phyloP scores from a whole-genome alignment of 2,888 invertebrate species.

The Halictus ligatus region DNA sequence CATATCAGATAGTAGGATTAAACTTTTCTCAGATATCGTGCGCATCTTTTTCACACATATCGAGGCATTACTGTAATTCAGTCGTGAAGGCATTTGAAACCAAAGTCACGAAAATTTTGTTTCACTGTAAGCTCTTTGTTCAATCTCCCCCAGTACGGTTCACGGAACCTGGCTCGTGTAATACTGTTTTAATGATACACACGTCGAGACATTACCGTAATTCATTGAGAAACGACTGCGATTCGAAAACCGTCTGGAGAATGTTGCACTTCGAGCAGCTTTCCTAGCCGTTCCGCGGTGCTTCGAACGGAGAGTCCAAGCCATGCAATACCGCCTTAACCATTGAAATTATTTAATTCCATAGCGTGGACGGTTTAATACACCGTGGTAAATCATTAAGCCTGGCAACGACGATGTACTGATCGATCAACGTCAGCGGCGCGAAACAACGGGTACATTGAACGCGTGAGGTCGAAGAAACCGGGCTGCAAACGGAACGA shows the following conservation, averaged over 20 bases:
- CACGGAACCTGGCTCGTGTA: no score
- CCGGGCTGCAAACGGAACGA: constrained; percentile 16
- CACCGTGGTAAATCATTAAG: not conserved
- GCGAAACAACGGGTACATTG: not conserved
- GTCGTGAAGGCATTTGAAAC: not conserved
- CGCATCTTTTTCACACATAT: not conserved
- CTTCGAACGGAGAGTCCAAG: not conserved
- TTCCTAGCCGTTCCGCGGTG: not conserved
- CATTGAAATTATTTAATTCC: not conserved
- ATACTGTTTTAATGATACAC: no score
- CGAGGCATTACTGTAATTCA: not conserved
- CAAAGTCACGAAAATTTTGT: not conserved
- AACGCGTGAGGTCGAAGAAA: not conserved
- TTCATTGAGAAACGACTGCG: not conserved
- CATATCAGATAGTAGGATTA: not conserved
- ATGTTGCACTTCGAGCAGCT: not conserved
- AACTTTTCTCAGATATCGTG: not conserved
- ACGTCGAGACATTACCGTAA: no score
- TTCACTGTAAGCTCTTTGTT: not conserved
- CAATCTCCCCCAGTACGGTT: not conserved
- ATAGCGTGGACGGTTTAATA: not conserved
- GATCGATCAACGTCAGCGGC: not conserved
- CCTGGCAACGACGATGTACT: not conserved
- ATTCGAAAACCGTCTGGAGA: not conserved
- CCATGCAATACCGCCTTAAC: not conserved